A percentile compares a stretch with the other conserved stretches of the same genome.
Evolutionary conservation across 64 coral and sea anemone genomes (phyloP).

Genomic region (Hydrozoanthus tunicans): DNA sequence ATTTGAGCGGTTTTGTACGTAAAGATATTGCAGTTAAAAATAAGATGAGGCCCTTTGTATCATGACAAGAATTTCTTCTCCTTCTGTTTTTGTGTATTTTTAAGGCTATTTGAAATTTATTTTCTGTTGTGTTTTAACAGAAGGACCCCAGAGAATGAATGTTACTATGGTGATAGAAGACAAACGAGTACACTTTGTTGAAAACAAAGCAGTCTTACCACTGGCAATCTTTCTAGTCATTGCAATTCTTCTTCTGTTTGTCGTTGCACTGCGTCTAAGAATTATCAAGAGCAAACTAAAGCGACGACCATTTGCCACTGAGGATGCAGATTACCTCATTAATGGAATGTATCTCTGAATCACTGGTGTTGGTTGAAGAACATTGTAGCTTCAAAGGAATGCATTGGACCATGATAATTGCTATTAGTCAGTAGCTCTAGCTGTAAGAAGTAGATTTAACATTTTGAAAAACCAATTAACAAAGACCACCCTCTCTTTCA

Average conservation of each 20-base stretch:
- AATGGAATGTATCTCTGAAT: conserved; percentile 99
- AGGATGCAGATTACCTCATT: conserved; percentile 98
- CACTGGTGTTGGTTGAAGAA: neutral
- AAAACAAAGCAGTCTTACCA: conserved; percentile 97
- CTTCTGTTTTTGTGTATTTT: no score
- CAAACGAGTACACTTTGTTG: conserved; percentile 75
- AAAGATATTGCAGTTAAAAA: no score
- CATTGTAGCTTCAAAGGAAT: no score
- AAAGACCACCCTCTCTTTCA: no score
- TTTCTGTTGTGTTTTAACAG: neutral
- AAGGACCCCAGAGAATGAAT: conserved; percentile 41
- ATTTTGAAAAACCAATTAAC: no score
- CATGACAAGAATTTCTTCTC: no score
- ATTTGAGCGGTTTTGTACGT: no score
- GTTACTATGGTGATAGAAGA: conserved; percentile 56
- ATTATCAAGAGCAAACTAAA: conserved; percentile 87
- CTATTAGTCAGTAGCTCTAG: no score
- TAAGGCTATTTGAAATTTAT: no score
- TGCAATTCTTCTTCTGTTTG: conserved; percentile 82
- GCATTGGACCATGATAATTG: no score
- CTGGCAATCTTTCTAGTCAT: conserved; percentile 89
- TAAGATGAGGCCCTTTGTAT: no score
- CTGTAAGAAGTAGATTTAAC: no score
- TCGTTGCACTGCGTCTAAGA: conserved; percentile 78
- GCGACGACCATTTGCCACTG: conserved; percentile 90